Base-by-base conservation (phyloP, 2,888 invertebrate genomes). In the Chrysotoxum bicinctum region DNA sequence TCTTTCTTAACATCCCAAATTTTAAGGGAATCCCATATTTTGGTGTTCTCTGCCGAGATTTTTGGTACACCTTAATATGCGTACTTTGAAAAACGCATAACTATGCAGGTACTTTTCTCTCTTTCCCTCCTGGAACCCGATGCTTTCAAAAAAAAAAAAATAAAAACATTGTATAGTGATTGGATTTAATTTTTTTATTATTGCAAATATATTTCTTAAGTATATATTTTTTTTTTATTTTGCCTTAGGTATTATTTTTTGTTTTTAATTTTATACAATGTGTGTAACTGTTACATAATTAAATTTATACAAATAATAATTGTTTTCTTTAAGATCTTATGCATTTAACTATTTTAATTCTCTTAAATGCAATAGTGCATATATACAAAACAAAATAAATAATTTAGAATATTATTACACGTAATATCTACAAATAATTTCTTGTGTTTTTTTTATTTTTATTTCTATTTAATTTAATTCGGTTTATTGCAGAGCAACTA, bases 321-420 rank as follows among this genome's bases (percentile, higher is more conserved):
- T 82, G 4, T 26, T 26, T 26, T 26, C 26, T 7, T 26, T 26
- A 3, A 2, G 52, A 66, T 77, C 60, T 68, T 16, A 8, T 60
- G 40, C 2, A 50, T 72, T 56, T 45, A 12, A n/a, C 69, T 37
- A 35, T 66, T 56, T 30, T 5, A 35, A 40, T 54, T 21, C 66
- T 23, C 75, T 60, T 68, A 72, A 80, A 80, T 85, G 84, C 84
- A 80, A 80, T 80, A 85, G 84, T 85, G 84, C 84, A 85, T 76
- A 64, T 37, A 58, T 37, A 60, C 23, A 80, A 84, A 84, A 80
- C 66, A 48, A 64, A 83, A 70, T 56, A 45, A 74, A 58, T 79
- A 52, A 30, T 80, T 85, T 85, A 84, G 75, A 84, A 84, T 84
- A 37, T 54, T 66, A 40, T 21, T 56, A 56, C 21, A 14, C n/a